These are phyloP conservation scores for Cyanoliseus patagonus DNA, from an alignment of 2,113 vertebrate species.

Conservation along the genomic window DNA sequence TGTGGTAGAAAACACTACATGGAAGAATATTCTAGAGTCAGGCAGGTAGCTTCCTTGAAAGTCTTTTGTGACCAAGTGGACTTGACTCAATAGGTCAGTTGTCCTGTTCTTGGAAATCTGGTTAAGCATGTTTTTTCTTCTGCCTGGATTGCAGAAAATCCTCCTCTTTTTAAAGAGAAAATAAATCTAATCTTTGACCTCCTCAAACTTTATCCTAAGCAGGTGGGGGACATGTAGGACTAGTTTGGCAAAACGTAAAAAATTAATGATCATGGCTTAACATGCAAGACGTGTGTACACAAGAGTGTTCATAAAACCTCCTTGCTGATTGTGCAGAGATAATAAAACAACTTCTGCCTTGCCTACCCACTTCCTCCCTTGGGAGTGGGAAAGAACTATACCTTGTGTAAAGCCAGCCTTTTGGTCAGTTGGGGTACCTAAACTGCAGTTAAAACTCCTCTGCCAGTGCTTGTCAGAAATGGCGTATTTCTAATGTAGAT, in stretches of 20 bases:
- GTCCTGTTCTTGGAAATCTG: background rate
- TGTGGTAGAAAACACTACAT: background rate
- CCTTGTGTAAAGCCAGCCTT: background rate
- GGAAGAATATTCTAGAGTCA: background rate
- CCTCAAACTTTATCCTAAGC: background rate
- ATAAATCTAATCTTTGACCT: background rate
- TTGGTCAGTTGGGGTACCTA: background rate
- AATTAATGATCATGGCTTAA: background rate
- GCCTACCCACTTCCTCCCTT: background rate
- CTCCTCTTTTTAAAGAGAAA: background rate
- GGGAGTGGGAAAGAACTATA: background rate
- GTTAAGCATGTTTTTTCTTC: background rate
- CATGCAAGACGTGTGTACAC: background rate
- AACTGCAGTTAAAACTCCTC: background rate
- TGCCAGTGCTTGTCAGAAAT: background rate
- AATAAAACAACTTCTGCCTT: background rate
- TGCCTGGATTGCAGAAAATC: background rate
- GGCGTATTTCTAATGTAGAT: background rate
- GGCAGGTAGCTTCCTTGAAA: background rate
- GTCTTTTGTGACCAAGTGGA: background rate
- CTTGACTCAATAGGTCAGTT: background rate
- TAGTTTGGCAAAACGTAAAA: constrained; percentile 16
- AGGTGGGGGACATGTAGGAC: background rate
- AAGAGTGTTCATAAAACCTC: background rate
- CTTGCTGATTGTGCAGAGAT: background rate